Evolutionary conservation across 2,797 vertebrate species (phyloP).

Genomic region (Pipistrellus pygmaeus): DNA sequence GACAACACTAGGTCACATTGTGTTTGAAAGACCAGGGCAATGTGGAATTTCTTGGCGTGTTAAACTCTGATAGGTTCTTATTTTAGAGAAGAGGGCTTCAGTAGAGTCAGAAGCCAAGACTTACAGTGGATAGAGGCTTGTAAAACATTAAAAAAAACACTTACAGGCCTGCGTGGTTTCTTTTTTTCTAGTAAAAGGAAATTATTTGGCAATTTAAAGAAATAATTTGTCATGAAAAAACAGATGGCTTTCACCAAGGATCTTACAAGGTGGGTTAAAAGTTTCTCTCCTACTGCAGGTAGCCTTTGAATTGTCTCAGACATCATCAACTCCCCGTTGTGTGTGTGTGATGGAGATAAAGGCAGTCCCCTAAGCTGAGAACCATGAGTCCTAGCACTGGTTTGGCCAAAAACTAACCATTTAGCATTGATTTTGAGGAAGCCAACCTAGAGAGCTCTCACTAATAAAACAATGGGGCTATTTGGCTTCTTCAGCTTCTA

Average conservation of each 20-base stretch:
- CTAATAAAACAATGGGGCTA: background rate
- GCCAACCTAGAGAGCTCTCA: background rate
- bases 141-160: background rate
- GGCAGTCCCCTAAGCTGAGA: background rate
- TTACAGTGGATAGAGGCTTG: background rate
- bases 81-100: background rate
- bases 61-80: background rate
- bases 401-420: background rate
- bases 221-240: background rate
- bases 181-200: conserved; percentile 10
- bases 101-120: background rate
- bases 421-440: background rate
- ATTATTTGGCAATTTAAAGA: background rate
- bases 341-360: background rate
- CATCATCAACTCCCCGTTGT: too few species aligned
- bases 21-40: background rate
- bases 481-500: background rate
- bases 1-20: conserved; percentile 51
- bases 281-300: background rate
- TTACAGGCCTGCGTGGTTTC: background rate
- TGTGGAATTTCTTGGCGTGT: background rate
- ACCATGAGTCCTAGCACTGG: accelerated
- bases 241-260: background rate
- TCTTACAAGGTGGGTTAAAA: background rate
- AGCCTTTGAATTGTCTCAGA: background rate